Evolutionary conservation across 1,140 invertebrate species (phyloP).

Genomic region (Drosophila pectinifera): DNA sequence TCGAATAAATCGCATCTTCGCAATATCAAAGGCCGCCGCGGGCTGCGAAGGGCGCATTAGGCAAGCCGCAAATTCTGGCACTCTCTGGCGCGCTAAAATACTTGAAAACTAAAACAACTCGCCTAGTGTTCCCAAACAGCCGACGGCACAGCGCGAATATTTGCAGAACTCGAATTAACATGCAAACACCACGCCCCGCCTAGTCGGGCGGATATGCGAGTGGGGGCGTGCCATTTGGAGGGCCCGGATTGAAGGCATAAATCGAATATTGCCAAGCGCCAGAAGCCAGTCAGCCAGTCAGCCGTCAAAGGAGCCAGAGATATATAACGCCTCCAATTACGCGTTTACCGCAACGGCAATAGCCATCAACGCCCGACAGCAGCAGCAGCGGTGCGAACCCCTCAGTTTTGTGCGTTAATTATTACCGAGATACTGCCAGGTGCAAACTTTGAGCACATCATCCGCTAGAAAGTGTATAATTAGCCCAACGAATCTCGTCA

Average conservation of each 20-base stretch:
- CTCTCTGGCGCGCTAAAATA: conserved; percentile 32
- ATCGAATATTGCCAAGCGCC: conserved; percentile 6
- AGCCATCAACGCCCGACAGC: neutral
- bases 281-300: conserved; percentile 31
- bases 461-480: neutral
- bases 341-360: neutral
- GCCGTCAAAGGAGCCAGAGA: conserved; percentile 6
- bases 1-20: conserved; percentile 35
- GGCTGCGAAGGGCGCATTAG: conserved; percentile 10
- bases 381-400: too few relatives aligned
- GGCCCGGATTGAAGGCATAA: neutral
- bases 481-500: conserved; percentile 14
- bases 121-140: conserved; percentile 34
- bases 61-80: conserved; percentile 22
- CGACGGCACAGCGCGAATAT: conserved; percentile 38
- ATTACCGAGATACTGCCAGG: too few relatives aligned
- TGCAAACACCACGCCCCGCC: conserved; percentile 15
- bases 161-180: conserved; percentile 32
- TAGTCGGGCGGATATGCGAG: neutral
- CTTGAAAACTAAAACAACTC: conserved; percentile 49
- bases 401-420: neutral
- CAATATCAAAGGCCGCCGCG: conserved; percentile 22
- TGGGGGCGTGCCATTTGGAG: conserved; percentile 1
- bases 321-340: neutral
- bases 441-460: neutral